A percentile compares a stretch with the other conserved stretches of the same genome.
Conservation (phyloP, 2,888 invertebrate genomes). For the Resseliella maxima region DNA sequence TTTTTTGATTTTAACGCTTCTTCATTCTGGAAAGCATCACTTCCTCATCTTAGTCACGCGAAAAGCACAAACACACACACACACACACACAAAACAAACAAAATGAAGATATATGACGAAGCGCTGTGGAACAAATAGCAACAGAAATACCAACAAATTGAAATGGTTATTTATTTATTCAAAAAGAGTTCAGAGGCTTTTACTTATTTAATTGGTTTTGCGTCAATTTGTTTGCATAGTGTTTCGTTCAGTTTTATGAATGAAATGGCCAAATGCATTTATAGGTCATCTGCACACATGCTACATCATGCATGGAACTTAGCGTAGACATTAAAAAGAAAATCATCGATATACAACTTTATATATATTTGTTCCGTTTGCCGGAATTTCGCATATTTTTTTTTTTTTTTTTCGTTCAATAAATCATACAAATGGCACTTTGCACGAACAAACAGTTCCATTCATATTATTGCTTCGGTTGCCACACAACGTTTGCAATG, state of each 20-base stretch:
- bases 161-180: neutral
- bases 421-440: conserved; percentile 53
- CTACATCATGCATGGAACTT: neutral
- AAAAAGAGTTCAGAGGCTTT: conserved; percentile 40
- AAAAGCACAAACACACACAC: neutral
- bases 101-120: no score
- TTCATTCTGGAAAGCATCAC: conserved; percentile 4
- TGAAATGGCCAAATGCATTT: conserved; percentile 52
- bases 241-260: neutral
- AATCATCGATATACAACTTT: neutral
- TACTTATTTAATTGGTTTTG: neutral
- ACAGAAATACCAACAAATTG: neutral
- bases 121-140: neutral
- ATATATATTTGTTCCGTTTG: neutral
- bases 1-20: neutral
- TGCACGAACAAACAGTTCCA: neutral
- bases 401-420: conserved; percentile 49
- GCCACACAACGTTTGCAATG: neutral
- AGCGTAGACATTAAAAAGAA: conserved; percentile 52
- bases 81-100: no score
- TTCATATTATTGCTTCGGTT: neutral
- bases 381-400: conserved; percentile 23
- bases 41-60: conserved; percentile 2
- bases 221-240: conserved; percentile 19
- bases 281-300: conserved; percentile 49